Evolutionary conservation across 2,113 vertebrate genomes (phyloP).

Genomic region (Poeciliopsis occidentalis): DNA sequence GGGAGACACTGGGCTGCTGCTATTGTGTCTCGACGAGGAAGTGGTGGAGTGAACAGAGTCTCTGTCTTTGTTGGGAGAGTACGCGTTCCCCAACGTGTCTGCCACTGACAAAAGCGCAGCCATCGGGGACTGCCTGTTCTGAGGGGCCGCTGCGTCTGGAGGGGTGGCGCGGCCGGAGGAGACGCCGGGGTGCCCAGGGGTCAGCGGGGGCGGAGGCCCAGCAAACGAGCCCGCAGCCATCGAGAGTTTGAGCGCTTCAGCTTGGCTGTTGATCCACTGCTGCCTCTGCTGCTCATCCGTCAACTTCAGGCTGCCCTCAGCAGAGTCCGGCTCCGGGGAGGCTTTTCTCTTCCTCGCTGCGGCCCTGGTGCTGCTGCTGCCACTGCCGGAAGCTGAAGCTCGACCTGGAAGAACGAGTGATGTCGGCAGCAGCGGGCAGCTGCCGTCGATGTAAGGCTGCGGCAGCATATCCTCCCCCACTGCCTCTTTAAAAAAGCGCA

Average conservation of each 20-base stretch:
- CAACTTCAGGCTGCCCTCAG: constrained; percentile 84
- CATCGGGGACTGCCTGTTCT: constrained; percentile 93
- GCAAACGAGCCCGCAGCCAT: constrained; percentile 69
- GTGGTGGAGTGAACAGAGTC: constrained; percentile 92
- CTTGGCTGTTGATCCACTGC: constrained; percentile 84
- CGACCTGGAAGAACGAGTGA: constrained; percentile 11
- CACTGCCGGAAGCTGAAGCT: constrained; percentile 36
- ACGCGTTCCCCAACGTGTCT: constrained; percentile 88
- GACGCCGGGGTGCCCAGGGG: constrained; percentile 81
- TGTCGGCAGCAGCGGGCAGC: constrained; percentile 84
- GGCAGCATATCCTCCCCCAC: constrained; percentile 90
- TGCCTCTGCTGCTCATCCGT: constrained; percentile 83
- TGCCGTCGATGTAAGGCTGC: constrained; percentile 88
- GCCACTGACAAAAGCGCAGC: constrained; percentile 91
- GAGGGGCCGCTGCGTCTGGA: constrained; percentile 82
- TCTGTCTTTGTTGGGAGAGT: constrained; percentile 88
- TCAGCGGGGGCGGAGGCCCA: constrained; percentile 80
- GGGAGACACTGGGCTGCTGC: constrained; percentile 89
- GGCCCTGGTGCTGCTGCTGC: constrained; percentile 44
- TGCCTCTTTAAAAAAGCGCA: constrained; percentile 91
- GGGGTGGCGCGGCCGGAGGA: constrained; percentile 78
- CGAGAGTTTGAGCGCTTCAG: constrained; percentile 88
- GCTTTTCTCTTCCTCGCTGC: constrained; percentile 81
- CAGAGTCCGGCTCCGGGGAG: constrained; percentile 90
- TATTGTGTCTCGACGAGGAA: constrained; percentile 79